phyloP scores from a whole-genome alignment of 2,888 invertebrate genomes.

The Ligdia adustata region DNA sequence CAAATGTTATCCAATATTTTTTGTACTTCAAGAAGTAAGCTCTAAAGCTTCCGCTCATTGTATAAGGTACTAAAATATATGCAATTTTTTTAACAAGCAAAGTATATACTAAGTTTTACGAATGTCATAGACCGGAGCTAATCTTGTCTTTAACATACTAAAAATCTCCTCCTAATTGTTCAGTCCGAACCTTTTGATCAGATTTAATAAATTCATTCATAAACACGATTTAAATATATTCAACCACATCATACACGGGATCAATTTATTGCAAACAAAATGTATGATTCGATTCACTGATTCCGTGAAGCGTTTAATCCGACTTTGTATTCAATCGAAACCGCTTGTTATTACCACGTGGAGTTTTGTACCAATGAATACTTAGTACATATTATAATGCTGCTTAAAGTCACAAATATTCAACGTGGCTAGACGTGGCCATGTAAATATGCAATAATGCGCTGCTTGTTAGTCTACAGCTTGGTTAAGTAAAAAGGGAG shows the following conservation, averaged over 20 bases:
- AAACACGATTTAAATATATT: conserved; percentile 11
- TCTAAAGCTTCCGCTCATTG: too few species aligned
- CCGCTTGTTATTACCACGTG: conserved; percentile 29
- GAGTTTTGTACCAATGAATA: conserved; percentile 16
- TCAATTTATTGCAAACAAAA: conserved; percentile 26
- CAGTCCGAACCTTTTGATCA: conserved; percentile 5
- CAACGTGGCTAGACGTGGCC: conserved; percentile 15
- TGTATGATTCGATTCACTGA: conserved; percentile 31
- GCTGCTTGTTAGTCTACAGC: conserved; percentile 1
- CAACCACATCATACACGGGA: conserved; percentile 16
- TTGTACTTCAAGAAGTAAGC: too few species aligned
- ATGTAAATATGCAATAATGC: conserved; percentile 20
- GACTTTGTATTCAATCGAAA: conserved; percentile 39
- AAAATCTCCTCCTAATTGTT: background rate
- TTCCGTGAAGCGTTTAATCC: conserved; percentile 37
- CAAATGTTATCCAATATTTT: too few species aligned
- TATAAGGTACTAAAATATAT: too few species aligned
- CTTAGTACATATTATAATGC: conserved; percentile 4
- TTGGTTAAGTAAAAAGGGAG: background rate
- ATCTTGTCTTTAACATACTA: too few species aligned
- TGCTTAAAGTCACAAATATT: conserved; percentile 15
- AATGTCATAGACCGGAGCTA: too few species aligned
- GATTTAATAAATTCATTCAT: conserved; percentile 34
- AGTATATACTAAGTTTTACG: too few species aligned
- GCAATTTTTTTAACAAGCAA: too few species aligned